Conservation (phyloP, 2,797 vertebrate species). For the Gymnocypris eckloni region DNA sequence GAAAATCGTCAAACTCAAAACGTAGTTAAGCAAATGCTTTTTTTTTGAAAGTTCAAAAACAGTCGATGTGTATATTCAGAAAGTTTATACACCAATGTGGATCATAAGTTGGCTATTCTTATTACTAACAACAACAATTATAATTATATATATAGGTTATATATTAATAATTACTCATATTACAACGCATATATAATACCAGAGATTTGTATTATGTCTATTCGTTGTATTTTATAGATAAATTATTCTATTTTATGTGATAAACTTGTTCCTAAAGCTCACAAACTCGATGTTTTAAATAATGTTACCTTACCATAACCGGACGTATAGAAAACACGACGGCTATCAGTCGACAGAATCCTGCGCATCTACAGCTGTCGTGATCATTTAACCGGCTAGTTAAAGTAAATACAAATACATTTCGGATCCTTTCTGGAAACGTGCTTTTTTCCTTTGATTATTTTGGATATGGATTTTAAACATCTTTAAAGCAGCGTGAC, state of each 20-base stretch:
- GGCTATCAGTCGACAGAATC: slow-evolving; percentile 1
- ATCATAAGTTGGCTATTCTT: background rate
- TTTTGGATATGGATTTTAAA: slow-evolving; percentile 28
- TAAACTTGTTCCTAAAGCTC: background rate
- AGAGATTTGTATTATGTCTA: background rate
- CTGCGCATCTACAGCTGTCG: slow-evolving; percentile 3
- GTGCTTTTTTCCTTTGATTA: slow-evolving; percentile 20
- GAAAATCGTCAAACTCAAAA: slow-evolving; percentile 66
- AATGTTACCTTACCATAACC: background rate
- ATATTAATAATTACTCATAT: background rate
- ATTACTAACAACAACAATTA: background rate
- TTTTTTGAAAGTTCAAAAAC: background rate
- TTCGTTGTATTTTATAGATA: background rate
- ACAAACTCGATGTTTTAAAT: background rate
- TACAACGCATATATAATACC: background rate
- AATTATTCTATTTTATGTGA: background rate
- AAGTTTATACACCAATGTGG: background rate
- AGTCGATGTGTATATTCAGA: background rate
- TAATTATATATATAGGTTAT: too few relatives aligned
- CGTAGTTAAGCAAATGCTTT: background rate
- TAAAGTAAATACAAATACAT: slow-evolving; percentile 26
- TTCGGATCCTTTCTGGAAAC: slow-evolving; percentile 29
- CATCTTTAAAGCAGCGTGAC: slow-evolving; percentile 12
- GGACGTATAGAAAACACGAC: background rate
- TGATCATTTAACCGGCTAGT: slow-evolving; percentile 17